Evolutionary conservation across 2,797 vertebrate species (phyloP).

Genomic region (Psittacula derbiana): DNA sequence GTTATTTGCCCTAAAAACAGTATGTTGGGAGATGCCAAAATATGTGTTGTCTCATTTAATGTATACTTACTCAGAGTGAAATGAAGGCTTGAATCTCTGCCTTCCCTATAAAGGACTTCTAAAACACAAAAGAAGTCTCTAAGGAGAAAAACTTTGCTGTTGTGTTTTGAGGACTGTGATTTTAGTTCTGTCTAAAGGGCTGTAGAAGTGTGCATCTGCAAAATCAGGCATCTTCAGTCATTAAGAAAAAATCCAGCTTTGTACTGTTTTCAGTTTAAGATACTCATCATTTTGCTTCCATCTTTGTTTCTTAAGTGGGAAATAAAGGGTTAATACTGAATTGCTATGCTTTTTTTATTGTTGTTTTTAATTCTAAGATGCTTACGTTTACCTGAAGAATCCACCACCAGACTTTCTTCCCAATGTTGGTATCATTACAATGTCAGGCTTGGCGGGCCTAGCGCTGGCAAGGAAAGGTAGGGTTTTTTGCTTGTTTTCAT

Average conservation of each 20-base stretch:
- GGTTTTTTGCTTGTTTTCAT: neutral
- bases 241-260: neutral
- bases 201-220: neutral
- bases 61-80: neutral
- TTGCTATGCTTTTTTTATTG: neutral
- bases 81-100: neutral
- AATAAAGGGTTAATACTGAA: neutral
- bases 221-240: neutral
- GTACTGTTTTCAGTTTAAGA: neutral
- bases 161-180: neutral
- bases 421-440: conserved; percentile 82
- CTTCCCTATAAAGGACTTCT: neutral
- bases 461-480: conserved; percentile 87
- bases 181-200: neutral
- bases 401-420: conserved; percentile 88
- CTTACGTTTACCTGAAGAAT: conserved; percentile 87
- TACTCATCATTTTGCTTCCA: neutral
- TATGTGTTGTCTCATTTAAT: neutral
- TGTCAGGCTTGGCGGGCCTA: conserved; percentile 86
- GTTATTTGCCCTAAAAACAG: neutral
- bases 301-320: neutral
- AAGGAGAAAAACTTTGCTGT: neutral
- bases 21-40: neutral
- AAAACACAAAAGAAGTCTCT: neutral
- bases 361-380: conserved; percentile 74